Evolutionary conservation across 2,888 invertebrate genomes (phyloP).

Genomic region (Ormia ochracea): DNA sequence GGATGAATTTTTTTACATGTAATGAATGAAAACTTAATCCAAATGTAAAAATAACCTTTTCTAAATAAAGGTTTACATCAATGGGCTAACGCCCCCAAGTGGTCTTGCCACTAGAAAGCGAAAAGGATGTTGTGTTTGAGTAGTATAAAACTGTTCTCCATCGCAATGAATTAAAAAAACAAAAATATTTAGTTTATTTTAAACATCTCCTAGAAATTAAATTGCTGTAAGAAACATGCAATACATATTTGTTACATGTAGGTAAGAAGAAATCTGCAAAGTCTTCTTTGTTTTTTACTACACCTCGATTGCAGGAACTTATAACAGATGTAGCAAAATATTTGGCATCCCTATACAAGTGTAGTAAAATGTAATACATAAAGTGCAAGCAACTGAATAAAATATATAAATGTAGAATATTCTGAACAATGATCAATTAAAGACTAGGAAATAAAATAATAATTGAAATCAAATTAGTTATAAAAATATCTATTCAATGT

Average conservation of each 20-base stretch:
- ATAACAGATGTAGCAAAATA: conserved; percentile 18
- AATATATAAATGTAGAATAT: background rate
- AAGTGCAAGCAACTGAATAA: background rate
- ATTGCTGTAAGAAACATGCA: conserved; percentile 46
- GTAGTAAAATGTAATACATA: background rate
- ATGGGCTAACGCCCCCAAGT: too few relatives aligned
- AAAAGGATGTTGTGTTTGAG: too few relatives aligned
- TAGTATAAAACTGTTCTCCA: background rate
- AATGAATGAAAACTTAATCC: too few relatives aligned
- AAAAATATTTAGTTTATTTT: background rate
- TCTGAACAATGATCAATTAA: background rate
- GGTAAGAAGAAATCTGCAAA: conserved; percentile 33
- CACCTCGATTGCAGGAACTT: conserved; percentile 39
- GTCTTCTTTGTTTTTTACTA: conserved; percentile 17
- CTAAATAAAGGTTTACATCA: too few relatives aligned
- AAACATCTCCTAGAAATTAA: background rate
- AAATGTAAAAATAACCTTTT: too few relatives aligned
- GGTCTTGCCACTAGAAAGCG: too few relatives aligned
- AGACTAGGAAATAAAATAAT: background rate
- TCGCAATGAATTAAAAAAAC: background rate
- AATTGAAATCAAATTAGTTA: conserved; percentile 32
- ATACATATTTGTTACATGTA: conserved; percentile 48
- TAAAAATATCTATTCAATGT: conserved; percentile 31
- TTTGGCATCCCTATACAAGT: conserved; percentile 15
- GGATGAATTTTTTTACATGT: too few relatives aligned